Percentiles rank a stretch among this genome's conserved stretches.
These are phyloP conservation scores for Tachyglossus aculeatus DNA, from an alignment of 2,797 vertebrate genomes.

Conservation along the genomic window DNA sequence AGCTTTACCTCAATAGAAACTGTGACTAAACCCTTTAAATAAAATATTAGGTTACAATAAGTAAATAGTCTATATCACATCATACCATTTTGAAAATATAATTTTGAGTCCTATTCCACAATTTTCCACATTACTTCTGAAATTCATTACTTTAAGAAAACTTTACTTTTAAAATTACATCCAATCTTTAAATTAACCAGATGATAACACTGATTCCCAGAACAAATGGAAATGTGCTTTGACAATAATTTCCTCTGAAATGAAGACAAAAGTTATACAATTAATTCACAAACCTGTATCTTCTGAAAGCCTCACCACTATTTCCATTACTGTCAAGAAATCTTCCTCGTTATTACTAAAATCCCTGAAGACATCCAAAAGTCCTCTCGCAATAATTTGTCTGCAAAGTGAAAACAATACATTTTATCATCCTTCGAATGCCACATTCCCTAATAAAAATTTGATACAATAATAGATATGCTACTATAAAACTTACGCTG, in stretches of 20 bases:
- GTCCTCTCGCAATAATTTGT: constrained; percentile 88
- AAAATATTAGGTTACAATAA: too few species aligned
- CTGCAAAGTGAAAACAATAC: constrained; percentile 63
- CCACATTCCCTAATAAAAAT: not conserved
- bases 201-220: constrained; percentile 1
- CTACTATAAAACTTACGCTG: too few species aligned
- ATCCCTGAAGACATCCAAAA: constrained; percentile 87
- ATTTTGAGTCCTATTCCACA: constrained; percentile 19
- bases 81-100: constrained; percentile 26
- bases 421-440: not conserved
- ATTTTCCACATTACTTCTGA: constrained; percentile 5
- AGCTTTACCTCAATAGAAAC: too few species aligned
- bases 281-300: constrained; percentile 81
- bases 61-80: too few species aligned
- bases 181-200: too few species aligned
- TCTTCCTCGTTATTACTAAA: constrained; percentile 90
- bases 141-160: not conserved
- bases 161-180: too few species aligned
- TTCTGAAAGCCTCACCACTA: constrained; percentile 88
- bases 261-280: not conserved
- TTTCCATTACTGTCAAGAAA: constrained; percentile 89
- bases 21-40: too few species aligned
- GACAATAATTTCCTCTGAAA: not conserved
- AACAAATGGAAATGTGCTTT: not conserved
- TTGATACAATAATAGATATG: too few species aligned